These are phyloP conservation scores for Cantharis nigra DNA, from an alignment of 2,888 invertebrate species.

Conservation along the genomic window DNA sequence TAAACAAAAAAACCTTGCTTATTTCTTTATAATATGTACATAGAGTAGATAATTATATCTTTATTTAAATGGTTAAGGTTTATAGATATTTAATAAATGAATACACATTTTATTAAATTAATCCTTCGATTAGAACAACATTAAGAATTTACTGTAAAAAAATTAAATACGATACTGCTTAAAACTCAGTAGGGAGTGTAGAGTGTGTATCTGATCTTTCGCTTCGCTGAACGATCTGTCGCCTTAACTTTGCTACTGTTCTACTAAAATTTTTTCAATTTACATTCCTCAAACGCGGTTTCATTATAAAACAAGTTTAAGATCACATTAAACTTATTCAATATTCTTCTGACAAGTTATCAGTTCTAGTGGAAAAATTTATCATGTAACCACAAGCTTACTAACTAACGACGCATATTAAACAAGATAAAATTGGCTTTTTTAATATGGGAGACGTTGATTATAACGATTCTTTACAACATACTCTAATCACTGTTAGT, in stretches of 20 bases:
- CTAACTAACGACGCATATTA: not conserved
- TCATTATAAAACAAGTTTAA: constrained; percentile 43
- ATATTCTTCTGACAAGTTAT: constrained; percentile 32
- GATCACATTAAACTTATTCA: constrained; percentile 37
- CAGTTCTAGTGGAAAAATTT: constrained; percentile 25
- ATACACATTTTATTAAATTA: not conserved
- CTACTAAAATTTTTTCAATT: constrained; percentile 48
- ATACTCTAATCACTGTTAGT: not conserved
- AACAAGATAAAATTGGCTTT: not conserved
- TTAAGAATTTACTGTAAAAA: not conserved
- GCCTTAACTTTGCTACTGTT: constrained; percentile 53
- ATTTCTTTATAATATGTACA: not conserved
- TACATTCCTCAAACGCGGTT: constrained; percentile 52
- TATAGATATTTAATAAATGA: not conserved
- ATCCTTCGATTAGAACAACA: not conserved
- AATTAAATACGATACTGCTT: constrained; percentile 38
- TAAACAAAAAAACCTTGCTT: not conserved
- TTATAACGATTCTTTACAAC: not conserved
- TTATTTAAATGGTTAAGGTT: not conserved
- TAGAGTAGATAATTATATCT: not conserved
- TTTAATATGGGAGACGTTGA: not conserved
- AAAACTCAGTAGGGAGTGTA: constrained; percentile 42
- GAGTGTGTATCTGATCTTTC: constrained; percentile 50
- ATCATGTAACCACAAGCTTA: constrained; percentile 16
- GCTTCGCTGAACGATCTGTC: constrained; percentile 50